These are phyloP conservation scores for Nyctibius grandis DNA, from an alignment of 2,797 vertebrate species.

Conservation along the genomic window DNA sequence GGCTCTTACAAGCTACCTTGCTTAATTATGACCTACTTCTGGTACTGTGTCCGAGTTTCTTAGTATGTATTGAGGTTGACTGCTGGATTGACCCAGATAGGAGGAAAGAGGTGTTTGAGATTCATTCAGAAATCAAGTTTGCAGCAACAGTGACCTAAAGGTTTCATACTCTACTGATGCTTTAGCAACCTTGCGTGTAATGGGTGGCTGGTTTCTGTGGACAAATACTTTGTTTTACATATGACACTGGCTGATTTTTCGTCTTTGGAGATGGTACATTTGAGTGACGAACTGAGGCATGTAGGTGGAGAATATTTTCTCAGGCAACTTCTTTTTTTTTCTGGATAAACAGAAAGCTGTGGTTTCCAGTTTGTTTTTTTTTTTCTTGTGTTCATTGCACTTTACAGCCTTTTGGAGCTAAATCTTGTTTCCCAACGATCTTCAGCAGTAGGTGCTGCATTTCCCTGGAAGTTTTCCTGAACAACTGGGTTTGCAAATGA, in stretches of 20 bases:
- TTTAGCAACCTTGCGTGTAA: background rate
- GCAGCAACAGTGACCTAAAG: background rate
- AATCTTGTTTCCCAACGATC: background rate
- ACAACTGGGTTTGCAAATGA: conserved; percentile 21
- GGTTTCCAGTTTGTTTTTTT: background rate
- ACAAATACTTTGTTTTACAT: background rate
- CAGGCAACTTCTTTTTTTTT: background rate
- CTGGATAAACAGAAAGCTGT: background rate
- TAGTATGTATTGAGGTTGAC: background rate
- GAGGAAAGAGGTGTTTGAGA: background rate
- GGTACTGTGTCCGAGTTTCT: conserved; percentile 18
- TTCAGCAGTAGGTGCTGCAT: background rate
- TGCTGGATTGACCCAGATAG: background rate
- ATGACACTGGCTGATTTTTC: background rate
- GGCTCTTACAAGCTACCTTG: conserved; percentile 30
- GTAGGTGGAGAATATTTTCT: background rate
- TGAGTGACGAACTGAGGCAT: background rate
- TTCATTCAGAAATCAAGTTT: background rate
- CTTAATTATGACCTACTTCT: conserved; percentile 62
- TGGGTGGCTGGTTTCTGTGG: background rate
- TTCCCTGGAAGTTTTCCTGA: conserved; percentile 47
- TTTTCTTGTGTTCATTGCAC: background rate
- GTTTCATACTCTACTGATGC: background rate
- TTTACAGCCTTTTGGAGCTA: background rate
- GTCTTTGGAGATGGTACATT: background rate